Evolutionary conservation across 1,140 invertebrate species (phyloP).

Genomic region (Aphelinus atriplicis): DNA sequence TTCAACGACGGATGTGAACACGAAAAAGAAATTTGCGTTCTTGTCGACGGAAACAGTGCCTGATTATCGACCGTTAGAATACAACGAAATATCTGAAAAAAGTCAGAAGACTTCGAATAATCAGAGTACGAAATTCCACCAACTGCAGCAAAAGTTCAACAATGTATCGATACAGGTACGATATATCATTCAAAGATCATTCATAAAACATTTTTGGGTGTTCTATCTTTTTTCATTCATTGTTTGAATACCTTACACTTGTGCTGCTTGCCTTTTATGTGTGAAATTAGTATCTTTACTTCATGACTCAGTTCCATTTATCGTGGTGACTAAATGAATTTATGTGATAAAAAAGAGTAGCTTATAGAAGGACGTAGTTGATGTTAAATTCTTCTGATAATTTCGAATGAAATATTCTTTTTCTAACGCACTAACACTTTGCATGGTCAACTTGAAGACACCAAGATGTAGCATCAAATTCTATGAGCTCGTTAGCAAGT

Average conservation of each 20-base stretch:
- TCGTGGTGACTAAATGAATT: slow-evolving; percentile 4
- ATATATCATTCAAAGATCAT: not conserved
- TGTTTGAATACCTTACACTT: slow-evolving; percentile 39
- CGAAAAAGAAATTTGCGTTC: slow-evolving; percentile 86
- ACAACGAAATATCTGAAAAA: slow-evolving; percentile 70
- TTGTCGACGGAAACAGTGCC: slow-evolving; percentile 83
- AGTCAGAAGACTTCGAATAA: slow-evolving; percentile 78
- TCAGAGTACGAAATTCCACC: slow-evolving; percentile 81
- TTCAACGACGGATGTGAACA: slow-evolving; percentile 74
- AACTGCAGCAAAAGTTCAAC: slow-evolving; percentile 77
- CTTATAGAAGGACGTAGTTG: too few species aligned
- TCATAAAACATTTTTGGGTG: slow-evolving; percentile 13
- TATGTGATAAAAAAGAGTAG: slow-evolving; percentile 8
- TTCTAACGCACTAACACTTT: slow-evolving; percentile 59
- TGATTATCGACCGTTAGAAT: slow-evolving; percentile 80
- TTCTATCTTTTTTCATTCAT: slow-evolving; percentile 30
- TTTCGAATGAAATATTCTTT: slow-evolving; percentile 26
- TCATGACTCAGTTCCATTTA: not conserved
- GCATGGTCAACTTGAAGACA: slow-evolving; percentile 59
- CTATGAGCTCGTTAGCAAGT: slow-evolving; percentile 61
- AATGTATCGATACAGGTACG: slow-evolving; percentile 65
- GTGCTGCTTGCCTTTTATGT: slow-evolving; percentile 22
- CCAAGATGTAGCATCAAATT: slow-evolving; percentile 59
- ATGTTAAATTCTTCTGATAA: too few species aligned
- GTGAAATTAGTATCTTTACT: slow-evolving; percentile 6